phyloP scores from a whole-genome alignment of 2,797 vertebrate species.

The Enteromius afrohamiltoni region DNA sequence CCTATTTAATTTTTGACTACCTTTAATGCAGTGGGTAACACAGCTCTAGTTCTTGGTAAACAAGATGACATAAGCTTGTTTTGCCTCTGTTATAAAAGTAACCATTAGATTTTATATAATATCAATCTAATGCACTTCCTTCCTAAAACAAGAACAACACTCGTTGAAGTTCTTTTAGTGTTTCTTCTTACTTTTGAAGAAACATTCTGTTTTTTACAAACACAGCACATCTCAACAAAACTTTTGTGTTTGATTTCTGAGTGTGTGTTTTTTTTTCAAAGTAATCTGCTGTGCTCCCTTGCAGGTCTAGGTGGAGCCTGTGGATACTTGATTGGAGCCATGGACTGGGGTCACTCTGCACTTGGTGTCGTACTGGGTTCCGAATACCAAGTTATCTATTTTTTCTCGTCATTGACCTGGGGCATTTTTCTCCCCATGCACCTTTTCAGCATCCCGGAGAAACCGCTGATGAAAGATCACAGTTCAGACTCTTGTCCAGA shows the following conservation, averaged over 20 bases:
- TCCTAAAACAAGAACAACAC: not conserved
- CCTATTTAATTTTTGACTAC: too few species aligned
- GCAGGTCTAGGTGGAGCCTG: constrained; percentile 92
- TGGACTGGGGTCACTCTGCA: constrained; percentile 89
- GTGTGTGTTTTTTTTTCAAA: not conserved
- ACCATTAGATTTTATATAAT: too few species aligned
- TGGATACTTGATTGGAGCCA: constrained; percentile 91
- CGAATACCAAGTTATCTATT: constrained; percentile 96
- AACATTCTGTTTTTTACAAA: not conserved
- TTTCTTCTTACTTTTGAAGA: not conserved
- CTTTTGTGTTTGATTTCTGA: not conserved
- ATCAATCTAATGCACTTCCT: not conserved
- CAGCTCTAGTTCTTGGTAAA: too few species aligned
- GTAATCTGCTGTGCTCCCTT: constrained; percentile 13
- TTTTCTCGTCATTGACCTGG: constrained; percentile 88
- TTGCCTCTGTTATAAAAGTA: not conserved
- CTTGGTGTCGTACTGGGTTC: constrained; percentile 84
- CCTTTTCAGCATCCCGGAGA: constrained; percentile 92
- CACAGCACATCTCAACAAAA: too few species aligned
- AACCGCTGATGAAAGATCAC: constrained; percentile 72
- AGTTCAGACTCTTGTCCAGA: constrained; percentile 43
- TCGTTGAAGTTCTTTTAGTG: not conserved
- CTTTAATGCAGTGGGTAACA: too few species aligned
- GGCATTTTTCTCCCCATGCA: constrained; percentile 83
- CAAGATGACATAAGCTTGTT: not conserved